phyloP scores from a whole-genome alignment of 1,140 invertebrate genomes.

The Diabrotica virgifera region DNA sequence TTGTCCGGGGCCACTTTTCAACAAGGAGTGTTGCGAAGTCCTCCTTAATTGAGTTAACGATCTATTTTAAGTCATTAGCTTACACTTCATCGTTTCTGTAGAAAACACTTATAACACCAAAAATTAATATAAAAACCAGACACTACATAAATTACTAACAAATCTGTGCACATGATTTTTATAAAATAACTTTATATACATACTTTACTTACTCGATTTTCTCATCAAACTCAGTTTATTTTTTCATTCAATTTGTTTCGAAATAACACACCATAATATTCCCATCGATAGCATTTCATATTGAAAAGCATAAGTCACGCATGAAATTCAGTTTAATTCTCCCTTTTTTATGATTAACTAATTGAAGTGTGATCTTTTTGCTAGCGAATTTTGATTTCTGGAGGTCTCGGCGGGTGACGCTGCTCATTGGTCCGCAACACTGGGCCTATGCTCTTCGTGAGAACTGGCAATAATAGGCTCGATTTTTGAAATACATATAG shows the following conservation, averaged over 20 bases:
- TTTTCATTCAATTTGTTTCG: not conserved
- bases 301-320: slow-evolving; percentile 1
- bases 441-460: not conserved
- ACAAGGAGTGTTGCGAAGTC: too few species aligned
- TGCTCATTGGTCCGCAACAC: slow-evolving; percentile 8
- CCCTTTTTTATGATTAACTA: slow-evolving; percentile 4
- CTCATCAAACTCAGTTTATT: too few species aligned
- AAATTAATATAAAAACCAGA: too few species aligned
- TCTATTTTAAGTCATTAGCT: too few species aligned
- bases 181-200: too few species aligned
- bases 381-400: not conserved
- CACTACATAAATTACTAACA: too few species aligned
- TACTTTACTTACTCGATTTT: too few species aligned
- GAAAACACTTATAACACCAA: too few species aligned
- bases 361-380: slow-evolving; percentile 13
- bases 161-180: too few species aligned
- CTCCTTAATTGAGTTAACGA: too few species aligned
- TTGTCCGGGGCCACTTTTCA: too few species aligned
- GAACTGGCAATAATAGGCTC: not conserved
- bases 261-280: not conserved
- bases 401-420: slow-evolving; percentile 8
- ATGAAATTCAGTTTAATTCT: slow-evolving; percentile 11
- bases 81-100: too few species aligned
- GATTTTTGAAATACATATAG: not conserved
- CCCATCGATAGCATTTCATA: not conserved